These are phyloP conservation scores for Mormyrus hasselquistii DNA, from an alignment of 2,797 vertebrate species.

Conservation along the genomic window DNA sequence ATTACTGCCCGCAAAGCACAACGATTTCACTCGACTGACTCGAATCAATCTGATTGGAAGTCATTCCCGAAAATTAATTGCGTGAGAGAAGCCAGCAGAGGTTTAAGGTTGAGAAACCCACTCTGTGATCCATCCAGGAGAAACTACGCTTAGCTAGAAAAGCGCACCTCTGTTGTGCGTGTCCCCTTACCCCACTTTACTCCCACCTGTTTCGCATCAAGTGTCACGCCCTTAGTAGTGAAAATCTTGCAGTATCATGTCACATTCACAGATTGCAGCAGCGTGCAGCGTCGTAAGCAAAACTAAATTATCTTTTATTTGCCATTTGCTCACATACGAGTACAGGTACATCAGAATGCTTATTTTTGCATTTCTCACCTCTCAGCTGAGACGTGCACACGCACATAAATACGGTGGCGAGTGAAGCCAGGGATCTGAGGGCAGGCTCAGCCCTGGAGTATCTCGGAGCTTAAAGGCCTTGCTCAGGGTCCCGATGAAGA, in stretches of 20 bases:
- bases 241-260: neutral
- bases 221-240: neutral
- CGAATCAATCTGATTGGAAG: constrained; percentile 19
- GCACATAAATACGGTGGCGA: neutral
- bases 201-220: neutral
- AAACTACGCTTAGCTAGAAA: neutral
- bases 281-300: neutral
- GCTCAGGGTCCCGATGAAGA: neutral
- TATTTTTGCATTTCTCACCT: neutral
- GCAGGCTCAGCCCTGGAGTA: neutral
- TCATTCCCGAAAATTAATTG: neutral
- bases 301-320: neutral
- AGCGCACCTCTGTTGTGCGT: neutral
- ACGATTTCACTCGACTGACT: constrained; percentile 36
- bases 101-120: neutral
- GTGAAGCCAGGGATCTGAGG: neutral
- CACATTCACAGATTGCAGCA: neutral
- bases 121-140: neutral
- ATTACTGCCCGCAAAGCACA: constrained; percentile 34
- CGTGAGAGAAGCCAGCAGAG: neutral
- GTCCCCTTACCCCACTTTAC: neutral
- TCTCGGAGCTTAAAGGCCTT: neutral
- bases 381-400: neutral
- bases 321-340: neutral
- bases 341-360: neutral